phyloP scores from a whole-genome alignment of 2,113 vertebrate genomes.

The Paracyprichromis sp. region DNA sequence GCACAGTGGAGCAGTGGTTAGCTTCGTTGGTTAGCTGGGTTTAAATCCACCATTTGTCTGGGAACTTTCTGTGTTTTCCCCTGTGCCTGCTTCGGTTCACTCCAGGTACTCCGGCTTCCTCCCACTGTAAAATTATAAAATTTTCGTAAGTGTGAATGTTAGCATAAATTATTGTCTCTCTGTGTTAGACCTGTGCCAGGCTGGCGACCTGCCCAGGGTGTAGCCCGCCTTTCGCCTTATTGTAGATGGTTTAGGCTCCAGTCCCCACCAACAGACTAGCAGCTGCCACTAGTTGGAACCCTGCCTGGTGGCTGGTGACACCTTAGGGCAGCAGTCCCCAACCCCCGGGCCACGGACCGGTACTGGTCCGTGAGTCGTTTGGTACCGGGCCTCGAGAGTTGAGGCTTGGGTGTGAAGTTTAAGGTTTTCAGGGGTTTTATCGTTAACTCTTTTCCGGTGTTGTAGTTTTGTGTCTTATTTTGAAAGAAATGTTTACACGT shows the following conservation, averaged over 20 bases:
- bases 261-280: not conserved
- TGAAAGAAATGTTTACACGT: no score
- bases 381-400: not conserved
- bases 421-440: no score
- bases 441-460: no score
- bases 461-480: no score
- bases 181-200: not conserved
- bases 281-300: not conserved
- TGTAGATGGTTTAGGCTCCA: not conserved
- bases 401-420: not conserved
- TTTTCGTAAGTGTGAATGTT: fast-evolving
- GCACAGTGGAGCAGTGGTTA: not conserved
- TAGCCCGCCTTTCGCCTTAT: not conserved
- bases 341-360: not conserved
- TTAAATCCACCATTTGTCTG: not conserved
- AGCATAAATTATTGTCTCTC: not conserved
- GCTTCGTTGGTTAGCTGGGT: not conserved
- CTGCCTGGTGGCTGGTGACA: not conserved
- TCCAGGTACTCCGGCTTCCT: not conserved
- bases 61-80: not conserved
- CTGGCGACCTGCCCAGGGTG: not conserved
- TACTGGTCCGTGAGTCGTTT: not conserved
- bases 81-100: not conserved
- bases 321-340: fast-evolving
- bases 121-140: not conserved